These are phyloP conservation scores for Dendrolimus pini DNA, from an alignment of 2,888 invertebrate species.

Conservation along the genomic window DNA sequence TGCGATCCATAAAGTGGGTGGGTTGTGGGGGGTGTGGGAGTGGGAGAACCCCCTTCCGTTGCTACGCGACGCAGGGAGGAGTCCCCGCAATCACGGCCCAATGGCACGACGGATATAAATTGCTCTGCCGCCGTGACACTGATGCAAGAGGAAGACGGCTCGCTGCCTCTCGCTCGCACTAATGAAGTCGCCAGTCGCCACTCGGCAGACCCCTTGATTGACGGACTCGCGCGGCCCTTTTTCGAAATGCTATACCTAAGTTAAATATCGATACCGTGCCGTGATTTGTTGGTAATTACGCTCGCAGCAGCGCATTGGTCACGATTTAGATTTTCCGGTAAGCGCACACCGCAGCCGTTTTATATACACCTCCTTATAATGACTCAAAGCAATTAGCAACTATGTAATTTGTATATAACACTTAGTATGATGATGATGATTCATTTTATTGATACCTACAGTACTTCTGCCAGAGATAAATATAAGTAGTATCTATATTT, in stretches of 20 bases:
- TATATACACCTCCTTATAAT: not conserved
- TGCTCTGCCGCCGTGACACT: conserved; percentile 70
- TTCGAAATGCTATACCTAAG: conserved; percentile 53
- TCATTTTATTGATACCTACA: not conserved
- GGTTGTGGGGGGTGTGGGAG: conserved; percentile 33
- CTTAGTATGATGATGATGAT: not conserved
- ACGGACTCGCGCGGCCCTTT: conserved; percentile 62
- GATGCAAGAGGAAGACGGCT: conserved; percentile 47
- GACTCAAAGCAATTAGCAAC: not conserved
- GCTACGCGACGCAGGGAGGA: conserved; percentile 81
- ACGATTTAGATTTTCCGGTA: conserved; percentile 25
- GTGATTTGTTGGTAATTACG: conserved; percentile 61
- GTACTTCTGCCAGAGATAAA: not conserved
- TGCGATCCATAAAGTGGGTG: conserved; percentile 72
- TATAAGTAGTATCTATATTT: too few relatives aligned
- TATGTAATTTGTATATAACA: not conserved
- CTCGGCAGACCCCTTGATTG: conserved; percentile 65
- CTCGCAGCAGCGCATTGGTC: conserved; percentile 31
- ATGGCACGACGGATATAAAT: conserved; percentile 78
- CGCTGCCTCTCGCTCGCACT: conserved; percentile 44
- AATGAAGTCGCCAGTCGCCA: conserved; percentile 70
- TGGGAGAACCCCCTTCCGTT: conserved; percentile 66
- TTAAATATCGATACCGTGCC: conserved; percentile 54
- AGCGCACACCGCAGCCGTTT: conserved; percentile 10
- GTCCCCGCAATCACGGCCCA: conserved; percentile 77